Percentiles rank a stretch among this genome's conserved stretches.
Evolutionary conservation across 1,140 invertebrate genomes (phyloP).

Genomic region (Pantala flavescens): DNA sequence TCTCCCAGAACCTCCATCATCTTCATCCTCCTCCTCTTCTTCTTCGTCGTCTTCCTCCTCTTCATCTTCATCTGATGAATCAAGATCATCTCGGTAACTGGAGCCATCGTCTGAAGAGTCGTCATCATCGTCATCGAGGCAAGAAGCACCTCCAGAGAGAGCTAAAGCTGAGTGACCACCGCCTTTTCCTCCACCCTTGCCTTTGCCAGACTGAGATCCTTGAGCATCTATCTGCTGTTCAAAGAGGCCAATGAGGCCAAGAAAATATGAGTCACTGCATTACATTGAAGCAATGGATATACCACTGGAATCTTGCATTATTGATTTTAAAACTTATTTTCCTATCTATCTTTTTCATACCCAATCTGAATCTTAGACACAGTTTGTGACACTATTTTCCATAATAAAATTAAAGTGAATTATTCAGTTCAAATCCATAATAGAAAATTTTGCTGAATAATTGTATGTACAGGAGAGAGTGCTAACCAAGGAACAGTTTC

Average conservation of each 20-base stretch:
- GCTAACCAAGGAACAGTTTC: too few species aligned
- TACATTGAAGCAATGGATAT: neutral
- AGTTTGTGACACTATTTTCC: too few species aligned
- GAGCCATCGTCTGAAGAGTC: conserved; percentile 44
- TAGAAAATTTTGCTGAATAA: too few species aligned
- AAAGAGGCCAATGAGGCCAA: conserved; percentile 15
- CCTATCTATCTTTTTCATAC: too few species aligned
- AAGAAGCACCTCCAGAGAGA: conserved; percentile 27
- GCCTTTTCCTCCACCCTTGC: conserved; percentile 15
- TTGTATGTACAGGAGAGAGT: too few species aligned
- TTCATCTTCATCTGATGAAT: conserved; percentile 42
- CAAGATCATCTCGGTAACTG: conserved; percentile 40
- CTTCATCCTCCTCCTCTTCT: conserved; percentile 35
- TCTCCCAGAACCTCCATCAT: conserved; percentile 23
- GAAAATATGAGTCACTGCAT: neutral
- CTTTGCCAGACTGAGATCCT: conserved; percentile 30
- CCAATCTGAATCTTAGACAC: too few species aligned
- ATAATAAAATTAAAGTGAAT: too few species aligned
- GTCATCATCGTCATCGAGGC: conserved; percentile 43
- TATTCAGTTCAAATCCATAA: too few species aligned
- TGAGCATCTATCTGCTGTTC: conserved; percentile 31
- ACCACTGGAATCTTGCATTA: too few species aligned
- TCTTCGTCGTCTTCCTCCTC: conserved; percentile 32
- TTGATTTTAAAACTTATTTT: too few species aligned
- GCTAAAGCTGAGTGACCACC: neutral